Percentiles rank a stretch among this genome's conserved stretches.
Conservation (phyloP, 2,113 vertebrate species). For the Notarius lentiginosus region DNA sequence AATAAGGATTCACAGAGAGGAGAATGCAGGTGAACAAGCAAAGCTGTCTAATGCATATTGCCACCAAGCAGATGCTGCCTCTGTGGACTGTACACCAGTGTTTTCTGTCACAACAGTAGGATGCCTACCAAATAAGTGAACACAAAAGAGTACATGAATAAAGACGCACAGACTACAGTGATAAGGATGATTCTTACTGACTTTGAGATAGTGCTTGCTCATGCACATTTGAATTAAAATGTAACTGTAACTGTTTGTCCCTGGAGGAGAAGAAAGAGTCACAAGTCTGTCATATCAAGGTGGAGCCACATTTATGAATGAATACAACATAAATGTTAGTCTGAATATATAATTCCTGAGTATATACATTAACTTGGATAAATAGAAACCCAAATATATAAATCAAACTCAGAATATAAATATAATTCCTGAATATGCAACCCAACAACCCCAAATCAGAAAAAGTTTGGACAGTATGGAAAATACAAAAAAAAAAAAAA, state of each 20-base stretch:
- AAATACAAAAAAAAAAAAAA: no score
- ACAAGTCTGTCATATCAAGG: not conserved
- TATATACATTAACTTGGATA: no score
- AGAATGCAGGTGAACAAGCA: slow-evolving; percentile 25
- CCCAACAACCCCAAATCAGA: no score
- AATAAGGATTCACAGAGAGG: not conserved
- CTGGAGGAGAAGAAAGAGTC: slow-evolving; percentile 3
- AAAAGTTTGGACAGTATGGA: no score
- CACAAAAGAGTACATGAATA: slow-evolving; percentile 7
- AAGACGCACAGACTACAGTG: not conserved
- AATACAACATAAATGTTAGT: no score
- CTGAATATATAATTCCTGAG: no score
- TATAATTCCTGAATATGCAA: no score
- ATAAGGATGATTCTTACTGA: slow-evolving; percentile 14
- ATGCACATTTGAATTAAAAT: not conserved
- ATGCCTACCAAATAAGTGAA: not conserved
- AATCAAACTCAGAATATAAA: no score
- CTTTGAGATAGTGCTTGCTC: not conserved
- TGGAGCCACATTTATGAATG: no score
- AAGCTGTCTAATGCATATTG: slow-evolving; percentile 15
- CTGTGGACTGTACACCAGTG: slow-evolving; percentile 14
- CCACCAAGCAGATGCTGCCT: not conserved
- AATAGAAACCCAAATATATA: no score
- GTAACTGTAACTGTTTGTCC: not conserved
- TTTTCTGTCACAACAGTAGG: slow-evolving; percentile 32